Evolutionary conservation across 2,113 vertebrate species (phyloP), one percentile per base, ranked within the genome.

Genomic region (Xenopus laevis): DNA sequence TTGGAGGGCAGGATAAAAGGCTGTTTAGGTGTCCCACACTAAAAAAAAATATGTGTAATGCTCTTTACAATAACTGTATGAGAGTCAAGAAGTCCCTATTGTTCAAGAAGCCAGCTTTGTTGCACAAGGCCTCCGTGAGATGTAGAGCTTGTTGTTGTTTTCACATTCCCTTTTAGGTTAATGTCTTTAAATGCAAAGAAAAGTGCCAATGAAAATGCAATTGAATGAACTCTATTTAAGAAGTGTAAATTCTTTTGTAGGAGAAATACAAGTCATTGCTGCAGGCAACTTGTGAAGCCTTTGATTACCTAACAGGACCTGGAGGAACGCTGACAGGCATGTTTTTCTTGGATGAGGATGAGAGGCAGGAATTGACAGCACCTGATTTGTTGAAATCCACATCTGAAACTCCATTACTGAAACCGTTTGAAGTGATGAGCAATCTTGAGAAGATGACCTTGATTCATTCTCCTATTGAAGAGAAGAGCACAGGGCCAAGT

Each of bases 241-340:
- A 65, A 72, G 68, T 74, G 68, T 74, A 67, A 73, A 79, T 61
- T 79, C 76, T 78, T 67, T 67, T 83, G 79, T 79, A 79, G 6
- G 33, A 9, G 6, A 40, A 78, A 72, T 80, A 65, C 71, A 65
- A 78, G 18, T 78, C 71, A 66, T 50, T 16, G 78, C 80, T 84
- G 78, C 81, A 84, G 87, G 75, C 78, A 82, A 75, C 13, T 81
- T 44, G 79, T 79, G 79, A 57, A 17, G 74, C 82, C 82, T 91
- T 88, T 89, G 81, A 90, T 90, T 88, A 88, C 88, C 87, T 87
- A 79, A 81, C 72, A 18, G 86, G 87, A 89, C 87, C 85, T 80
- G 23, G 33, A 13, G 79, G 82, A 83, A 77, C 79, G 78, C 78
- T 84, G 82, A 78, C 78, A 80, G 82, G 83, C 81, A 88, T 85